Evolutionary conservation across 2,888 invertebrate species (phyloP).

Genomic region (Pseudeuparius sepicola): DNA sequence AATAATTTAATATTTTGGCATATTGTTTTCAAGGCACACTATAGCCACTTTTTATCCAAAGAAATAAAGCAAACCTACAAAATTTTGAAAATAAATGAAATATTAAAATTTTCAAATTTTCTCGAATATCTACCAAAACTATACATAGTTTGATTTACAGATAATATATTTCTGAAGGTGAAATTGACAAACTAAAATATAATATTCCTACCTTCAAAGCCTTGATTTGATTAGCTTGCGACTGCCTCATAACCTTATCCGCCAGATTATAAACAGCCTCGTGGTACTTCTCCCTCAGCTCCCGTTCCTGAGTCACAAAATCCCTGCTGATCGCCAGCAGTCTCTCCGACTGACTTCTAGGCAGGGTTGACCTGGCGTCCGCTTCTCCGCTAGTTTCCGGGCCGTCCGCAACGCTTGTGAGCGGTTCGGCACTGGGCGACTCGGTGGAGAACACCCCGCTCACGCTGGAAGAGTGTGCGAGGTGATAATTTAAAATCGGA

Average conservation of each 20-base stretch:
- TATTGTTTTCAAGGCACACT: no score
- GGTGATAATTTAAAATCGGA: background rate
- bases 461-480: slow-evolving; percentile 32
- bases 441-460: slow-evolving; percentile 38
- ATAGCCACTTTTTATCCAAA: no score
- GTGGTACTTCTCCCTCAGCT: slow-evolving; percentile 75
- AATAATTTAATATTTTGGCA: no score
- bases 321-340: slow-evolving; percentile 53
- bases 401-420: slow-evolving; percentile 35
- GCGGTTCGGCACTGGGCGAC: slow-evolving; percentile 38
- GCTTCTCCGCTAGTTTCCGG: slow-evolving; percentile 38
- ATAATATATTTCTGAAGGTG: no score
- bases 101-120: no score
- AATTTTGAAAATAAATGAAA: no score
- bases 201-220: slow-evolving; percentile 48
- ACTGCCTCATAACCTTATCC: slow-evolving; percentile 69
- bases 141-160: no score
- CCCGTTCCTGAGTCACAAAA: slow-evolving; percentile 60
- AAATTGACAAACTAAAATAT: no score
- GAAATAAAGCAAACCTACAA: no score
- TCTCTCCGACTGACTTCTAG: slow-evolving; percentile 55
- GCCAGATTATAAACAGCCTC: slow-evolving; percentile 64
- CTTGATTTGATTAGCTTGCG: slow-evolving; percentile 75
- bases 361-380: slow-evolving; percentile 44
- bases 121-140: no score